Conservation (phyloP, 2,888 invertebrate species). For the Nebria salina region DNA sequence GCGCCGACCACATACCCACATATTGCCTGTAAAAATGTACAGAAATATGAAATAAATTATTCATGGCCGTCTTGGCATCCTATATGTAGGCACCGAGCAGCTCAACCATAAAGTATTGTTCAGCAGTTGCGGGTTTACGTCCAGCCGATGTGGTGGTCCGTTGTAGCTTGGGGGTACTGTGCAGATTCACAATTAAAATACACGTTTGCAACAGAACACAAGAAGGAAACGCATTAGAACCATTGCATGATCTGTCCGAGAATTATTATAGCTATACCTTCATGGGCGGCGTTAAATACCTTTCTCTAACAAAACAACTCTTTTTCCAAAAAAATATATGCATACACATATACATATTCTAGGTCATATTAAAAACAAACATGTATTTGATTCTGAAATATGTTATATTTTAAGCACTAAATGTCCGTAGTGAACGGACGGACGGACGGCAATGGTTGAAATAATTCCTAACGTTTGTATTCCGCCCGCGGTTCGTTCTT, state of each 20-base stretch:
- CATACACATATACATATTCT: no score
- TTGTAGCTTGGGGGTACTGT: conserved; percentile 48
- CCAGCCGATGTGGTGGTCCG: conserved; percentile 42
- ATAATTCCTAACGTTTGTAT: not conserved
- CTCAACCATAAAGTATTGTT: conserved; percentile 7
- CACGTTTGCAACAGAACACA: conserved; percentile 50
- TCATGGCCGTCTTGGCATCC: conserved; percentile 49
- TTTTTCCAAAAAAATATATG: no score
- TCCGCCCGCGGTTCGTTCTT: conserved; percentile 11
- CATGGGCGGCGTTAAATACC: conserved; percentile 27
- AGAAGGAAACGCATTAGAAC: conserved; percentile 49
- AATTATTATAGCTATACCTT: conserved; percentile 3
- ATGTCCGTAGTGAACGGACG: not conserved
- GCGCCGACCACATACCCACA: conserved; percentile 8
- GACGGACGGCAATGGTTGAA: not conserved
- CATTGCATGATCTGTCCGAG: conserved; percentile 42
- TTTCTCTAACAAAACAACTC: no score
- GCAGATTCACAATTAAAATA: conserved; percentile 53
- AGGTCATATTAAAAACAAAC: no score
- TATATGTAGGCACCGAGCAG: conserved; percentile 18
- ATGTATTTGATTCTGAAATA: no score
- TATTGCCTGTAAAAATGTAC: conserved; percentile 49
- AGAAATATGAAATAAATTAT: conserved; percentile 55
- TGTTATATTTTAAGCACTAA: no score
- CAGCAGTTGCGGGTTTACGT: conserved; percentile 2